Percentiles rank a stretch among this genome's conserved stretches.
phyloP scores from a whole-genome alignment of 2,113 vertebrate species.

The Psittacara wagleri region DNA sequence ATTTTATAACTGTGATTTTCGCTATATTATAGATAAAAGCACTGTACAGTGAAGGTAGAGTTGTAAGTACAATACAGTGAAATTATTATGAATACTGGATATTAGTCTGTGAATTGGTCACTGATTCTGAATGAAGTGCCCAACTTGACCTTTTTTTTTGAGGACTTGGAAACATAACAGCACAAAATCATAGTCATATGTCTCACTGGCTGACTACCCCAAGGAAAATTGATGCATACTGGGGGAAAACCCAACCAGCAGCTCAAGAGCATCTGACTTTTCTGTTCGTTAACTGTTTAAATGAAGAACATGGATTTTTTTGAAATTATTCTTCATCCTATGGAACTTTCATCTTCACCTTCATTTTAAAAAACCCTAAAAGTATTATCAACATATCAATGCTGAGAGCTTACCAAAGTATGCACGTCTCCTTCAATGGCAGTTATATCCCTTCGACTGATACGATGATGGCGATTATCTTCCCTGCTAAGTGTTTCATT shows the following conservation, averaged over 20 bases:
- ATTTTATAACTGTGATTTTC: not conserved
- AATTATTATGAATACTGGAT: not conserved
- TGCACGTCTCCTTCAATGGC: slow-evolving; percentile 74
- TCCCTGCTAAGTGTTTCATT: slow-evolving; percentile 73
- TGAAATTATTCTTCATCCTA: not conserved
- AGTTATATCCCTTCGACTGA: slow-evolving; percentile 79
- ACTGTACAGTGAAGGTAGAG: not conserved
- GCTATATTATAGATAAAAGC: not conserved
- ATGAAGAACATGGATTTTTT: not conserved
- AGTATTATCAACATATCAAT: not conserved
- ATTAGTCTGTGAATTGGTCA: not conserved
- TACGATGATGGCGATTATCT: slow-evolving; percentile 68
- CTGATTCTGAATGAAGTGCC: not conserved
- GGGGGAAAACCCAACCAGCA: not conserved
- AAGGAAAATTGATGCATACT: not conserved
- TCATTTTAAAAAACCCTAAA: accelerated
- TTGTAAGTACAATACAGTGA: not conserved
- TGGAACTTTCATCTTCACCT: not conserved
- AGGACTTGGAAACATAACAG: not conserved
- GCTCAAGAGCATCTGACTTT: not conserved
- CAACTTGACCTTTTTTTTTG: not conserved
- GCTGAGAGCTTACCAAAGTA: slow-evolving; percentile 79
- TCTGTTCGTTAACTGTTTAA: not conserved
- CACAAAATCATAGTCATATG: not conserved
- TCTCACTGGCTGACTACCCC: not conserved